These are phyloP conservation scores for Thereva unica DNA, from an alignment of 2,888 invertebrate genomes.

Conservation along the genomic window DNA sequence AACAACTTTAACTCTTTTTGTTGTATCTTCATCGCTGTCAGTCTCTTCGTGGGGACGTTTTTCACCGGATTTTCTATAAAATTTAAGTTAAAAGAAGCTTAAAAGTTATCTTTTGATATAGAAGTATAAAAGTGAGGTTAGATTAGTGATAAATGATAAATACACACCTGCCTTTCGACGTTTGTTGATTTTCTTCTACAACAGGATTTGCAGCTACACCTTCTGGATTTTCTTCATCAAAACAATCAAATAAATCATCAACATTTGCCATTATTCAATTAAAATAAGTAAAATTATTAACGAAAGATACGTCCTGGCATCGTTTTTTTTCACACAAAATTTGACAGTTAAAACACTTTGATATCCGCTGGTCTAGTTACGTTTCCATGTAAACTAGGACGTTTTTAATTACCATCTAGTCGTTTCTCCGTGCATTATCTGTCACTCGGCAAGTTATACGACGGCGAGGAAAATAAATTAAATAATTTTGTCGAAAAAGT, in stretches of 20 bases:
- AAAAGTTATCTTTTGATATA: neutral
- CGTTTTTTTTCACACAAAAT: too few relatives aligned
- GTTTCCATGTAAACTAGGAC: too few relatives aligned
- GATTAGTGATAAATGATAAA: neutral
- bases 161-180: constrained; percentile 18
- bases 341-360: too few relatives aligned
- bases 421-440: too few relatives aligned
- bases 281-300: neutral
- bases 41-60: constrained; percentile 42
- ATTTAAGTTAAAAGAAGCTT: neutral
- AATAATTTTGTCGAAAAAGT: too few relatives aligned
- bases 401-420: too few relatives aligned
- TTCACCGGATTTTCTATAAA: constrained; percentile 33
- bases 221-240: constrained; percentile 49
- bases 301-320: too few relatives aligned
- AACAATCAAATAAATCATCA: constrained; percentile 57
- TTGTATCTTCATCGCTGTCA: constrained; percentile 40
- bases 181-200: constrained; percentile 18
- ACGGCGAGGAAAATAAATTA: too few relatives aligned
- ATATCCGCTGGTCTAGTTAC: too few relatives aligned
- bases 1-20: constrained; percentile 47
- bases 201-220: constrained; percentile 41
- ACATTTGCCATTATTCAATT: constrained; percentile 51
- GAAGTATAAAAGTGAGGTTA: constrained; percentile 2
- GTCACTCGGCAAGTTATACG: too few relatives aligned